phyloP scores from a whole-genome alignment of 2,888 invertebrate genomes.

The Cacoxenus indagator region DNA sequence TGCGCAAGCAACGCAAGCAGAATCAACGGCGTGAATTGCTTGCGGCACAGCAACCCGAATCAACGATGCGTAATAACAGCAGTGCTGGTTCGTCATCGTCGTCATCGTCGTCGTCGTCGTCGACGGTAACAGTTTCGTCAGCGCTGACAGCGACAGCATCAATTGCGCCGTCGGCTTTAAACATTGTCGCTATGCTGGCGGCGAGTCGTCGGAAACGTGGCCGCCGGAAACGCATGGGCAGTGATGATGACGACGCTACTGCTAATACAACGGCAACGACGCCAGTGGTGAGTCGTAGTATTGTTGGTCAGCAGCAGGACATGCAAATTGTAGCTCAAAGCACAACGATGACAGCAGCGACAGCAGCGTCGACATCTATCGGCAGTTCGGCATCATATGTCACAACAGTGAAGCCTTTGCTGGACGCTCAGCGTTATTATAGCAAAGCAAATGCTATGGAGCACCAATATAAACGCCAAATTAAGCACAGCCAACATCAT shows the following conservation, averaged over 20 bases:
- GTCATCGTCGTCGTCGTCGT: conserved; percentile 42
- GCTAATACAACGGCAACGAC: conserved; percentile 31
- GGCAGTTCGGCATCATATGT: too few species aligned
- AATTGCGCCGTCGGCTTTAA: conserved; percentile 60
- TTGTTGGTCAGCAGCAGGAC: neutral
- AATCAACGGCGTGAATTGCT: conserved; percentile 41
- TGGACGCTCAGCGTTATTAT: conserved; percentile 7
- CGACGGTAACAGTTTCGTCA: conserved; percentile 58
- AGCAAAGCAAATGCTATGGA: neutral
- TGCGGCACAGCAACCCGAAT: conserved; percentile 30
- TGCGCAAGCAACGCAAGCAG: conserved; percentile 48
- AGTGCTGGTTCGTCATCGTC: conserved; percentile 39
- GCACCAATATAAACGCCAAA: conserved; percentile 30
- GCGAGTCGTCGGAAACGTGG: conserved; percentile 66
- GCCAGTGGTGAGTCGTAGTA: neutral
- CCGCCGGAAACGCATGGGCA: conserved; percentile 59
- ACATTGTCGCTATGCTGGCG: conserved; percentile 65
- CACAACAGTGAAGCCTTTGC: neutral
- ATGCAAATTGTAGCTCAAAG: conserved; percentile 5
- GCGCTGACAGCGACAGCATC: conserved; percentile 62
- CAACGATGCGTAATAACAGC: conserved; percentile 40
- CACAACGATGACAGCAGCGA: neutral
- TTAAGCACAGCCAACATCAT: conserved; percentile 33
- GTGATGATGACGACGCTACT: conserved; percentile 20
- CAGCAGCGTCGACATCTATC: too few species aligned